phyloP scores from a whole-genome alignment of 2,888 invertebrate species.

The Ischnus inquisitorius region DNA sequence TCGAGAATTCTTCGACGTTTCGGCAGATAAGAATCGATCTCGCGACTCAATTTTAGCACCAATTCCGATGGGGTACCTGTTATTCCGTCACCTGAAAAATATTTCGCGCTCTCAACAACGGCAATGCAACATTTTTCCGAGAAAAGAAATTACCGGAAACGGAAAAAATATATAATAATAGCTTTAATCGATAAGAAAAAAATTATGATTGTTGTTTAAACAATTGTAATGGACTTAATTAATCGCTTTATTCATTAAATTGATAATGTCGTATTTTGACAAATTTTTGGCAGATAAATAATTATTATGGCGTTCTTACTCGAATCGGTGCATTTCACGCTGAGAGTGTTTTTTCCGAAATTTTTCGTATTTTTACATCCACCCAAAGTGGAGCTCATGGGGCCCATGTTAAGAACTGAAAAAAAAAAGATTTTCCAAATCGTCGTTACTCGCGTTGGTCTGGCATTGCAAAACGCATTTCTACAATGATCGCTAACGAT shows the following conservation, averaged over 20 bases:
- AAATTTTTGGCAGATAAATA: too few species aligned
- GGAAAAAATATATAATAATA: too few species aligned
- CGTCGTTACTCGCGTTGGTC: neutral
- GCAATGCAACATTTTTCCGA: neutral
- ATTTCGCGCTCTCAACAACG: neutral
- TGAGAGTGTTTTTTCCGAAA: neutral
- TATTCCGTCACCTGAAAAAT: neutral
- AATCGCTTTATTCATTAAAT: too few species aligned
- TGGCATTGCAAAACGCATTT: too few species aligned
- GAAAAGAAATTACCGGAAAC: too few species aligned
- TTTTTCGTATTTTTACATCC: neutral
- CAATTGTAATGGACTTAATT: too few species aligned
- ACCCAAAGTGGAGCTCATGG: neutral
- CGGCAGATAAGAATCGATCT: neutral
- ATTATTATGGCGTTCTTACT: too few species aligned
- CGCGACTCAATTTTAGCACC: neutral
- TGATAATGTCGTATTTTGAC: too few species aligned
- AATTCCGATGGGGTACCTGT: constrained; percentile 18
- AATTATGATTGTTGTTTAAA: too few species aligned
- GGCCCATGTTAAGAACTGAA: constrained; percentile 10
- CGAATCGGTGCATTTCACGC: constrained; percentile 14
- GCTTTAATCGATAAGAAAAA: too few species aligned
- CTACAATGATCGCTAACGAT: neutral
- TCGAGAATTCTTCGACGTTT: neutral
- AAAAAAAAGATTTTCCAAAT: neutral